Evolutionary conservation across 2,797 vertebrate genomes (phyloP), one percentile per base, ranked within the genome.

Genomic region (Antennarius maculatus): DNA sequence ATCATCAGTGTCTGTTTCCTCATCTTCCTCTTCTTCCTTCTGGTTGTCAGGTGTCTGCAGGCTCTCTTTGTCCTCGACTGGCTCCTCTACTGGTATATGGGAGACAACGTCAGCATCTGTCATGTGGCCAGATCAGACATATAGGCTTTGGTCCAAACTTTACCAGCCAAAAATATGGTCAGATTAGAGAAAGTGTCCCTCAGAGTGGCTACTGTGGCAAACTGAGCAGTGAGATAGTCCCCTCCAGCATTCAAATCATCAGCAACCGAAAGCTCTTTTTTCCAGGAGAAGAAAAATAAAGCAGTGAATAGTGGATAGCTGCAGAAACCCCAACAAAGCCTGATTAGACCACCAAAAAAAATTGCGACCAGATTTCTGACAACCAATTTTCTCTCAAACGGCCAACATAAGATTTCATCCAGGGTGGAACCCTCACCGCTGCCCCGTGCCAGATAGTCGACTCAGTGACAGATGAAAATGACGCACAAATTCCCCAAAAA

Each of bases 1-100:
- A 50, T 89, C 89, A 82, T 90, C 88, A 0, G 88, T 90, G 76
- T 92, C 89, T 67, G 89, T 89, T 67, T 90, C 88, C 41, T 81
- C 77, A 31, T 90, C 77, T 10, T 87, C 88, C 52, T 89, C 85
- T 6, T 87, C 87, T 46, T 87, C 85, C 53, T 86, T 81, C 50
- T 52, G 80, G 86, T 58, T 76, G 69, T 80, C 74, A 16, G 70
- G 49, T 27, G 31, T 79, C 76, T 75, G 63, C 73, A 7, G 76
- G 61, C 48, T 83, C 53, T 39, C 64, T 81, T 71, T 76, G 65
- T 86, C 84, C 76, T 83, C 77, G 9, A 71, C 76, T 50, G 84
- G 76, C 61, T 86, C 86, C 74, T 82, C 87, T 86, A 76, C 52
- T 0, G 71, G 68, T 84, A 70, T 79, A 7, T 47, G 69, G 77